Conservation (phyloP, 92 coral and sea anemone genomes). For the Siderastrea siderea region DNA sequence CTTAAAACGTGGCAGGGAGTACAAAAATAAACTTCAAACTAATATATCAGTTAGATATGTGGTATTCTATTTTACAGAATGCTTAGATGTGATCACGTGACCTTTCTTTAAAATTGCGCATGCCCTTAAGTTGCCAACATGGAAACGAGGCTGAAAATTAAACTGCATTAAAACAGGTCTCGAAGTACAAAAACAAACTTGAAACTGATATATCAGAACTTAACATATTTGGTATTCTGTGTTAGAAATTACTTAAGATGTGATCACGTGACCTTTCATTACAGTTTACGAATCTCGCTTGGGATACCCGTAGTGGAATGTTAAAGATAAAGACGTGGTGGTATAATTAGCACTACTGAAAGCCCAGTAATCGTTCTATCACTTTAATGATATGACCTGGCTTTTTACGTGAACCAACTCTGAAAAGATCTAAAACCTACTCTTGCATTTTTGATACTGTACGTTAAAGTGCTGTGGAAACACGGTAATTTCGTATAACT, state of each 20-base stretch:
- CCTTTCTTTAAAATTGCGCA: too few species aligned
- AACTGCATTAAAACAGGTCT: conserved; percentile 16
- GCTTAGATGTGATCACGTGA: too few species aligned
- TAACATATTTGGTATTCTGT: conserved; percentile 5
- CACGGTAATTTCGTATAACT: neutral
- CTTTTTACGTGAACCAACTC: neutral
- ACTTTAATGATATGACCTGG: neutral
- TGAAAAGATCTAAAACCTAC: neutral
- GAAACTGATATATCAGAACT: conserved; percentile 10
- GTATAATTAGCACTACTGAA: neutral
- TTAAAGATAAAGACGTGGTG: neutral
- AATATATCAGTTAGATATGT: too few species aligned
- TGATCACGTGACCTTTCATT: conserved; percentile 17
- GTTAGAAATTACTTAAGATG: neutral
- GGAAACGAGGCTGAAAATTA: conserved; percentile 48
- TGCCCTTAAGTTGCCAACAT: conserved; percentile 54
- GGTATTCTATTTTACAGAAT: too few species aligned
- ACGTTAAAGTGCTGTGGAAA: neutral
- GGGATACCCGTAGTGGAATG: too few species aligned
- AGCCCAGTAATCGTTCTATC: neutral
- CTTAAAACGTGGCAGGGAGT: too few species aligned
- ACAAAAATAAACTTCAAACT: too few species aligned
- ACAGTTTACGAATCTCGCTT: too few species aligned
- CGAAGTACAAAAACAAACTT: neutral
- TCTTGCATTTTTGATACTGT: neutral